Base-by-base conservation (phyloP, 2,113 vertebrate species). In the Mus spicilegus region DNA sequence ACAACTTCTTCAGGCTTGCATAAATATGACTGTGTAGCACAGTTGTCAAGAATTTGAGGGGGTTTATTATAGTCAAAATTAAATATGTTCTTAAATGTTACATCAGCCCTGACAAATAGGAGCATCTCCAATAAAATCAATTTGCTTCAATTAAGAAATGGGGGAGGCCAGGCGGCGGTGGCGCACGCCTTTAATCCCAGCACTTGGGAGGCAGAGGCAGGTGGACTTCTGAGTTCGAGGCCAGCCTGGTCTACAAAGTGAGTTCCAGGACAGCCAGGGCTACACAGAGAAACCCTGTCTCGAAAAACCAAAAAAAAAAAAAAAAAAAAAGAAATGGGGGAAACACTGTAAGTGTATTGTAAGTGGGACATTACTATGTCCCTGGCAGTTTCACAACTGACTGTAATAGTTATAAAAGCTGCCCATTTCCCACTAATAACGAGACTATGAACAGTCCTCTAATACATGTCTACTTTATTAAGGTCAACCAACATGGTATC, bases 401-500 rank as follows among this genome's bases (percentile, higher is more conserved):
- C 36, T 46, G 54, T 72, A 84, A 93, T 26, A 39, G 19, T 82
- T 39, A 73, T 11, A 93, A 91, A 90, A 89, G 72, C 4, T 81
- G 11, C 26, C 70, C 26, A 9, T 78, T 70, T 42, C 19, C 6
- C 17, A 63, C 46, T n/a, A 87, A 56, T 67, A 93, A 77, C 58
- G 46, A 95, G 39, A 89, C 51, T 22, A 65, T 58, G 54, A 86
- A 90, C 16, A 80, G 28, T 92, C 78, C 80, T 94, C 49, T 30
- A 70, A 75, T 77, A 93, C 2, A n/a, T 70, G 16, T 80, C 67
- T 76, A 89, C 30, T 97, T 97, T 97, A 97, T 98, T 97, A 87
- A 87, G 58, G 70, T 73, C 92, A 87, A 82, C 8, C 11, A 69
- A 46, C 19, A 92, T 70, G 17, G 51, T 84, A 70, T 3, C 84